Conservation (phyloP, 2,797 vertebrate species). For the Poeciliopsis paucimaculata region DNA sequence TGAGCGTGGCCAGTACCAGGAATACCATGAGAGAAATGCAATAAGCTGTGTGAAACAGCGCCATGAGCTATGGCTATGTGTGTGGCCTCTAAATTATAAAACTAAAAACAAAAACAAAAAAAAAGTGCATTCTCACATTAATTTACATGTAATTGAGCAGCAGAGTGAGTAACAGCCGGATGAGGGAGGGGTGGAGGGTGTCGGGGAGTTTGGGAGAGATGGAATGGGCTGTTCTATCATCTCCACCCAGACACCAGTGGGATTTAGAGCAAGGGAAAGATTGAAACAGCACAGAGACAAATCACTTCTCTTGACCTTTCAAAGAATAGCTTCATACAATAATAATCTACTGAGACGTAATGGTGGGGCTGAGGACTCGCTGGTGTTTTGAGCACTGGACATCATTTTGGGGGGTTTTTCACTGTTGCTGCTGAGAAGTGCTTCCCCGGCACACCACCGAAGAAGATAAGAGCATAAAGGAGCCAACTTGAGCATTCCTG, state of each 20-base stretch:
- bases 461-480: constrained; percentile 46
- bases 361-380: neutral
- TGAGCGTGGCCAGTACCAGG: constrained; percentile 11
- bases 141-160: constrained; percentile 31
- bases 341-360: constrained; percentile 58
- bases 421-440: constrained; percentile 39
- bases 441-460: constrained; percentile 33
- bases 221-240: constrained; percentile 61
- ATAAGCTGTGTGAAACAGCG: constrained; percentile 28
- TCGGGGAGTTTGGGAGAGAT: constrained; percentile 34
- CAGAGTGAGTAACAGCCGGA: constrained; percentile 12
- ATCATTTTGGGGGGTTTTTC: constrained; percentile 45
- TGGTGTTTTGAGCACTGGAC: constrained; percentile 16
- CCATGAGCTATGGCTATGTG: constrained; percentile 10
- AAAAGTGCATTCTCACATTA: constrained; percentile 22
- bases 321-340: constrained; percentile 66
- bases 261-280: constrained; percentile 63
- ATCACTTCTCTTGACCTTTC: constrained; percentile 77
- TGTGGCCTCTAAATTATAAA: constrained; percentile 10
- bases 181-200: constrained; percentile 10
- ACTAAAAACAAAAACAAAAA: constrained; percentile 2
- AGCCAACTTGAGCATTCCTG: constrained; percentile 17
- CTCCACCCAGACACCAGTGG: constrained; percentile 63
- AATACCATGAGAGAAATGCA: constrained; percentile 26
- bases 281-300: constrained; percentile 53